Evolutionary conservation across 2,113 vertebrate species (phyloP).

Genomic region (Dipodomys stephensi): DNA sequence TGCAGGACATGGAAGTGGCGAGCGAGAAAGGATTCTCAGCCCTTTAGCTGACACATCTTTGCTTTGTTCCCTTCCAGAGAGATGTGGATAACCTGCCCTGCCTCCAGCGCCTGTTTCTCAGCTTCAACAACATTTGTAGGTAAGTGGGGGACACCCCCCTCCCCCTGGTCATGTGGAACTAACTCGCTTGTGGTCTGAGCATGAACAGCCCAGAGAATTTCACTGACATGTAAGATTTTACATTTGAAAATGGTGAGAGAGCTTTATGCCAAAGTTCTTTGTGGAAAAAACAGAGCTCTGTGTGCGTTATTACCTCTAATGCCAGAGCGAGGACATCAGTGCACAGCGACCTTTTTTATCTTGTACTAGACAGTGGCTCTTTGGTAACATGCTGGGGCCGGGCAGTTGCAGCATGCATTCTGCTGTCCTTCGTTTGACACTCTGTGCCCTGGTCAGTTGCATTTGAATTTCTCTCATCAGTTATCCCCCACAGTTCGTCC

Average conservation of each 20-base stretch:
- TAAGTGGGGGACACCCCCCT: slow-evolving; percentile 85
- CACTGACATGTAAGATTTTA: slow-evolving; percentile 8
- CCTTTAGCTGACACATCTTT: slow-evolving; percentile 79
- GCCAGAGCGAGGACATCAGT: slow-evolving; percentile 38
- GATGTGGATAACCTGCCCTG: slow-evolving; percentile 96
- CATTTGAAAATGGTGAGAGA: slow-evolving; percentile 55
- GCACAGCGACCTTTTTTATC: slow-evolving; percentile 21
- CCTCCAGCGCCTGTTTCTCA: slow-evolving; percentile 97
- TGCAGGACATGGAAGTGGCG: slow-evolving; percentile 78
- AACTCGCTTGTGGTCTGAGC: background rate
- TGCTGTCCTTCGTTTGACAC: slow-evolving; percentile 65
- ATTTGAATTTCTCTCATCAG: slow-evolving; percentile 73
- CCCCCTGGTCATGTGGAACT: too few species aligned
- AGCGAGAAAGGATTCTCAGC: slow-evolving; percentile 61
- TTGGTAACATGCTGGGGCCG: background rate
- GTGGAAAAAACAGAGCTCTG: slow-evolving; percentile 56
- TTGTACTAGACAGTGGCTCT: background rate
- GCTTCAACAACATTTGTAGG: slow-evolving; percentile 98
- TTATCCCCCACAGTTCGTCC: slow-evolving; percentile 52
- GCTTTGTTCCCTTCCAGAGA: slow-evolving; percentile 91
- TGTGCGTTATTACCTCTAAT: background rate
- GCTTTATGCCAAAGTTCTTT: slow-evolving; percentile 64
- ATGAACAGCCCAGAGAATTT: slow-evolving; percentile 47
- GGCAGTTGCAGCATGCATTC: slow-evolving; percentile 44
- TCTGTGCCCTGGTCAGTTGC: slow-evolving; percentile 63